phyloP scores from a whole-genome alignment of 2,797 vertebrate genomes.

The Esox masquinongy region DNA sequence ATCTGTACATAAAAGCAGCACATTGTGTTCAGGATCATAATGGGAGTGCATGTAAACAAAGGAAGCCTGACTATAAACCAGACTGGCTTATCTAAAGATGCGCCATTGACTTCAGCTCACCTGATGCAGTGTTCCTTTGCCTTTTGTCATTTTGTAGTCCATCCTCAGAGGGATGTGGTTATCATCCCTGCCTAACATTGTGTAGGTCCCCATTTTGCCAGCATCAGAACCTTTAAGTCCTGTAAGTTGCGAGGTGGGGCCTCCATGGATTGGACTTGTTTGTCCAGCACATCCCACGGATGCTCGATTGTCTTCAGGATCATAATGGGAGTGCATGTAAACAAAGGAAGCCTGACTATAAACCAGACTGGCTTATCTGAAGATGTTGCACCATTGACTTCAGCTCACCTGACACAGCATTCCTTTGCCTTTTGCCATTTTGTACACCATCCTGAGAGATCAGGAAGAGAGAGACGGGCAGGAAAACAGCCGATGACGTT shows the following conservation, averaged over 20 bases:
- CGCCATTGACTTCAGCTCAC: background rate
- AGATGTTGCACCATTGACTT: background rate
- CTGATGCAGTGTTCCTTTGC: slow-evolving; percentile 44
- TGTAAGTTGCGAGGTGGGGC: too few relatives aligned
- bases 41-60: too few relatives aligned
- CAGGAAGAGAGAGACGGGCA: slow-evolving; percentile 58
- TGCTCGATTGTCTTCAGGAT: too few relatives aligned
- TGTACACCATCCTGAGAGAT: slow-evolving; percentile 59
- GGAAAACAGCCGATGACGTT: slow-evolving; percentile 68
- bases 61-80: background rate
- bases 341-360: background rate
- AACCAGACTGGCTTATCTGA: background rate
- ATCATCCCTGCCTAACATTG: too few relatives aligned
- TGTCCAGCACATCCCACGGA: too few relatives aligned
- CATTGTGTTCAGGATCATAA: too few relatives aligned
- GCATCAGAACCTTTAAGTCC: too few relatives aligned
- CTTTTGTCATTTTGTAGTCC: slow-evolving; percentile 44
- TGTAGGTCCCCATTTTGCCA: too few relatives aligned
- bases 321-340: too few relatives aligned
- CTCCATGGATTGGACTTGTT: too few relatives aligned
- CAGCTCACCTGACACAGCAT: slow-evolving; percentile 19
- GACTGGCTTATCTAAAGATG: background rate
- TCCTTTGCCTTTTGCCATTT: slow-evolving; percentile 52
- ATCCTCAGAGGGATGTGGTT: slow-evolving; percentile 61
- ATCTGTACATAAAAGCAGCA: too few relatives aligned